These are phyloP conservation scores for Eledona agricola DNA, from an alignment of 2,888 invertebrate genomes.

Conservation along the genomic window DNA sequence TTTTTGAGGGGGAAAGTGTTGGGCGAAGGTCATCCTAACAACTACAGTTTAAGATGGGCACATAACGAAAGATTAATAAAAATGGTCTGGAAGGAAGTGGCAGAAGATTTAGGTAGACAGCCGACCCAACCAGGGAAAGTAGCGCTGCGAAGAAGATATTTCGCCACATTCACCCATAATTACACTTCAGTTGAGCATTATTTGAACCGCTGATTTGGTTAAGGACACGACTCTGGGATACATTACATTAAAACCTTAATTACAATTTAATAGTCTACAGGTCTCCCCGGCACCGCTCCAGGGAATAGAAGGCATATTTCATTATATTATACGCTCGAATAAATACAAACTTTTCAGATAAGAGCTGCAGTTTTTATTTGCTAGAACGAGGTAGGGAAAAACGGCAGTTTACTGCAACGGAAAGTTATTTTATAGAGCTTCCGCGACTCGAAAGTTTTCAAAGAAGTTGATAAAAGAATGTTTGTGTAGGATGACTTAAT, in stretches of 20 bases:
- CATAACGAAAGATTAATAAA: no score
- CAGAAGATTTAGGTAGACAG: no score
- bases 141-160: no score
- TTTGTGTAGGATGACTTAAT: slow-evolving; percentile 28
- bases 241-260: slow-evolving; percentile 48
- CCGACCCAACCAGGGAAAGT: no score
- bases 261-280: slow-evolving; percentile 44
- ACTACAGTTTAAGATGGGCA: no score
- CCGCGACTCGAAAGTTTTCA: slow-evolving; percentile 25
- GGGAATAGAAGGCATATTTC: slow-evolving; percentile 34
- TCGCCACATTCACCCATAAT: no score
- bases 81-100: no score
- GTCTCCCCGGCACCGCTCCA: slow-evolving; percentile 29
- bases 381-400: slow-evolving; percentile 18
- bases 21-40: no score
- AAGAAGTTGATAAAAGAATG: slow-evolving; percentile 18
- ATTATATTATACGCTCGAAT: slow-evolving; percentile 36
- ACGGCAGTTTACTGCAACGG: slow-evolving; percentile 25
- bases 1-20: no score
- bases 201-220: no score
- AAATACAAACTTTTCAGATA: slow-evolving; percentile 37
- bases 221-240: no score
- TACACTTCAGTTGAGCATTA: no score
- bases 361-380: slow-evolving; percentile 29
- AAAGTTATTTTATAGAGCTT: slow-evolving; percentile 27